Evolutionary conservation across 2,888 invertebrate species (phyloP), one percentile per base, ranked within the genome.

Genomic region (Aricia artaxerxes): DNA sequence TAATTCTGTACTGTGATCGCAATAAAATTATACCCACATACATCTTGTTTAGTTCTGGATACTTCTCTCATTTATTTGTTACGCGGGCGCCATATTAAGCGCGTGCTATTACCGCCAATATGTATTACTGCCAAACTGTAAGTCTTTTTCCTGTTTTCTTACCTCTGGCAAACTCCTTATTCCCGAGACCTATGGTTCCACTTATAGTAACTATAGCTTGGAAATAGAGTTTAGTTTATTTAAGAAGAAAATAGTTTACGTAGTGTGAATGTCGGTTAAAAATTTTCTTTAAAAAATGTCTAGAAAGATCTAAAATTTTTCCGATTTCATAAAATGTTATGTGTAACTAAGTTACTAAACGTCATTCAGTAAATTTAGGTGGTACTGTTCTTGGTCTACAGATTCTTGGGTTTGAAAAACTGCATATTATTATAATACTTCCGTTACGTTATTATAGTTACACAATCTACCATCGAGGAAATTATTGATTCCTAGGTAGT

Each of bases 1-100:
- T 69, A 69, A 69, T 69, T 69, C 35, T 35, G 69, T 38, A 4
- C 69, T 69, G 69, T 38, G 16, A 69, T 69, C 69, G 69, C 69
- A 16, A 69, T 69, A 69, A 69, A 69, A 69, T 69, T 38, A 69
- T 38, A 11, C 69, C 69, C 13, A 35, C 35, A 38, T 69, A 35
- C 69, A 38, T 69, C 69, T 69, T 35, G 69, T 69, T 69, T 38
- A 69, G 5, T 38, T 38, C 13, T 69, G 13, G 35, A 69, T 35
- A 35, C 69, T 69, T 31, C 31, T 69, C 69, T 69, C 69, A 69
- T 69, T 69, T 69, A 69, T 57, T 57, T 57, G 57, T 1, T 69
- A 69, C 61, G 24, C 61, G 61, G 61, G 3, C 31, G 69, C 35
- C 13, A 35, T 69, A 5, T 35, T 69, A 64, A 3, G 35, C 69